phyloP scores from a whole-genome alignment of 2,888 invertebrate species.

The Scaptomyza cyrtandrae region DNA sequence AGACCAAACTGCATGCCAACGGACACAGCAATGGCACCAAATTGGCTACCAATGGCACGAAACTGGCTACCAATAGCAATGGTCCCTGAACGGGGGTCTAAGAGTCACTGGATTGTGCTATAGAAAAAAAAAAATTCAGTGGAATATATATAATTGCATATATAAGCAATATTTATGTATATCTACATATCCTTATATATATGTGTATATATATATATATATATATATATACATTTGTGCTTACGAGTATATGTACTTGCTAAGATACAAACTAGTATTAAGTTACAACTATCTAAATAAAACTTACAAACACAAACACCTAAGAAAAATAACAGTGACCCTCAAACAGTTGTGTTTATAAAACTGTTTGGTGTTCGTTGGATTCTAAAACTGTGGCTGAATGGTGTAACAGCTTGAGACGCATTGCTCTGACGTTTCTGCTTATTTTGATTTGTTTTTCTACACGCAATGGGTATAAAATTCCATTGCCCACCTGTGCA shows the following conservation, averaged over 20 bases:
- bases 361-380: background rate
- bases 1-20: conserved; percentile 65
- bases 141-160: conserved; percentile 36
- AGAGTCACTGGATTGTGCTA: background rate
- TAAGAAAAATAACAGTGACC: background rate
- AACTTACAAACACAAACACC: conserved; percentile 23
- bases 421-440: background rate
- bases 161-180: conserved; percentile 17
- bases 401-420: background rate
- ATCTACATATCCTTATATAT: conserved; percentile 21
- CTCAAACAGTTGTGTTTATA: background rate
- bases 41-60: conserved; percentile 31
- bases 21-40: conserved; percentile 69
- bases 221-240: conserved; percentile 9
- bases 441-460: no score
- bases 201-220: conserved; percentile 23
- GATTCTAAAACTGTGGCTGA: background rate
- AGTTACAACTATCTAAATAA: conserved; percentile 50
- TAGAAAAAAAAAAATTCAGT: conserved; percentile 10
- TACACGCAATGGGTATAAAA: background rate
- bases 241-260: conserved; percentile 35
- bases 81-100: conserved; percentile 41
- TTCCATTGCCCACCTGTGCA: background rate
- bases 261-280: conserved; percentile 51
- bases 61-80: conserved; percentile 65